phyloP scores from a whole-genome alignment of 2,797 vertebrate species.

The Linurgus olivaceus region DNA sequence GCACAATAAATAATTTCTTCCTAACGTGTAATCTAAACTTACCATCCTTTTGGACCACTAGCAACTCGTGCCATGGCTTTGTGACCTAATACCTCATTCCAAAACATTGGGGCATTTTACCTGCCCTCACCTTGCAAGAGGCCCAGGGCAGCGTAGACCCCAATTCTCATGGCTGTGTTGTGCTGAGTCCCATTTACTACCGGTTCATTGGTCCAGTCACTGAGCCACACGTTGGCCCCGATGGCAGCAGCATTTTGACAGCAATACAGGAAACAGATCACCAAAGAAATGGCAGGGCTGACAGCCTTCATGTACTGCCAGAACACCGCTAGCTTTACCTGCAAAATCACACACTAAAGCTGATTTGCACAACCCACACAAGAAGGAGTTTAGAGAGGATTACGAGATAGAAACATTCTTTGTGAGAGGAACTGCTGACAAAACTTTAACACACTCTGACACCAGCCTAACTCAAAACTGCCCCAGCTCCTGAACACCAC shows the following conservation, averaged over 20 bases:
- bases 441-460: not conserved
- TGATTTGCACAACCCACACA: not conserved
- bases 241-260: conserved; percentile 89
- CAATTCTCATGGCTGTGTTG: conserved; percentile 79
- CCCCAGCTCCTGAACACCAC: not conserved
- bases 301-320: conserved; percentile 90
- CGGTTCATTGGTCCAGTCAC: conserved; percentile 88
- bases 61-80: not conserved
- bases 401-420: not conserved
- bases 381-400: not conserved
- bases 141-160: conserved; percentile 91
- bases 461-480: not conserved
- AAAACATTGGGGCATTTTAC: not conserved
- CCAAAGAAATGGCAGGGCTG: conserved; percentile 75
- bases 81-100: not conserved
- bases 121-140: conserved; percentile 86
- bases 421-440: not conserved
- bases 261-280: conserved; percentile 86
- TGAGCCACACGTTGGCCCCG: conserved; percentile 93
- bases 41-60: not conserved
- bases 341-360: not conserved
- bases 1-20: not conserved
- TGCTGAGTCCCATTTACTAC: conserved; percentile 68
- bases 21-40: not conserved
- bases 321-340: conserved; percentile 91